Base-by-base conservation (phyloP, 2,797 vertebrate species). In the Apodemus agrarius region DNA sequence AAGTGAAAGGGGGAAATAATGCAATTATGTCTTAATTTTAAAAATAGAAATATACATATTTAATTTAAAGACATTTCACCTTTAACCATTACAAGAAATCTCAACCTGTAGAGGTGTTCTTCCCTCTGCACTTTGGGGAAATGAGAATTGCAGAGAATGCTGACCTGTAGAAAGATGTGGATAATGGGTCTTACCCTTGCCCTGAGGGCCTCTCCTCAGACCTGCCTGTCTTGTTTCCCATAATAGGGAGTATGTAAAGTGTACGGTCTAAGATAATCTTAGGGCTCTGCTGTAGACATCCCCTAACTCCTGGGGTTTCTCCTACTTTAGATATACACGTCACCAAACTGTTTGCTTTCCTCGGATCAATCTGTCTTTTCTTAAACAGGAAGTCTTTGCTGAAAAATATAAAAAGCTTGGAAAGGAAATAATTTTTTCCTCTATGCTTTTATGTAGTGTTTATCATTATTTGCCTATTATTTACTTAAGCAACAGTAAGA, bases 401-500 rank as follows among this genome's bases (percentile, higher is more conserved):
- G 49, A 93, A 31, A 85, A 91, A 76, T 9, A 67, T 29, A 43
- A 46, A 16, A 87, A 19, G 24, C 1, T 31, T 3, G 24, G 61
- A 10, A 13, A 67, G 40, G 79, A 74, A 93, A 46, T 79, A 17
- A 24, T 29, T 87, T 84, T 59, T 65, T 91, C 10, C 12, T 69
- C 49, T 69, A 37, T 78, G 34, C 19, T 63, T 46, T 87, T 65
- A 80, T 72, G n/a, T 16, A 69, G 16, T 91, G 6, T 43, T 91
- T 94, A 87, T 54, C 14, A 90, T 65, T 65, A 84, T 59, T 90
- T 95, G 16, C 49, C 67, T 83, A 94, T 80, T 83, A 46, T 72
- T 81, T 82, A 89, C 3, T 86, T 83, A 81, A 40, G 76, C 46
- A 84, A 80, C 46, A 59, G 26, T 75, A 67, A 84, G 86, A 67